Base-by-base conservation (phyloP, 2,888 invertebrate species). In the Apoderus coryli region DNA sequence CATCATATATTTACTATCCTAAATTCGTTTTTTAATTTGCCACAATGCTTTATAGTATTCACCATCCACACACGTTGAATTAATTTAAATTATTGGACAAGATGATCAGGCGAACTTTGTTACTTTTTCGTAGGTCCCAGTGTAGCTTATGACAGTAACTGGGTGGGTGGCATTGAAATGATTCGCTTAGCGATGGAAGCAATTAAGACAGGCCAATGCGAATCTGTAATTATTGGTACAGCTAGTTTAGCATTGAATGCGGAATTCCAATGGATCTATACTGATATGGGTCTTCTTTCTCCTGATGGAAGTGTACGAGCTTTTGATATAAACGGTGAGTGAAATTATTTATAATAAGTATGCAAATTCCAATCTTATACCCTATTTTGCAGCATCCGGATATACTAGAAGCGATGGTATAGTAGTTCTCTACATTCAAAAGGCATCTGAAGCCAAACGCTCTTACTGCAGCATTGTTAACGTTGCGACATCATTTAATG, bases 181-280 rank as follows among this genome's bases (percentile, higher is more conserved):
- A 44, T 76, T 10, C 63, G 71, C 41, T 58, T 65, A 32, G 67
- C 64, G 2, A 48, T 86, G 38, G 84, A 92, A 45, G 72, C 82
- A 0, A 73, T 90, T 29, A 65, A 77, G 28, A 72, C 74, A 41
- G 89, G 86, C 0, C 76, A 80, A 43, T 89, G 90, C 48, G 92
- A 95, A 41, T 69, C 84, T 0, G 92, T 90, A 1, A 73, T 95
- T 34, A 82, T 95, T 4, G 92, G 85, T 4, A 90, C 89, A 0
- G 72, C 81, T 10, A 90, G 88, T 55, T 62, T 95, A 22, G 65
- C 68, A 15, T 48, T 74, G 25, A 68, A 70, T 42, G 69, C 74
- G 2, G 63, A 65, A 36, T 62, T 69, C 22, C 67, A 74, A 7
- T 58, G 69, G 44, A 65, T 73, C 46, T 76, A 73, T 50, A 57